A percentile compares a stretch with the other conserved stretches of the same genome.
These are phyloP conservation scores for Drosophila nigrodunni DNA, from an alignment of 1,140 invertebrate species.

Conservation along the genomic window DNA sequence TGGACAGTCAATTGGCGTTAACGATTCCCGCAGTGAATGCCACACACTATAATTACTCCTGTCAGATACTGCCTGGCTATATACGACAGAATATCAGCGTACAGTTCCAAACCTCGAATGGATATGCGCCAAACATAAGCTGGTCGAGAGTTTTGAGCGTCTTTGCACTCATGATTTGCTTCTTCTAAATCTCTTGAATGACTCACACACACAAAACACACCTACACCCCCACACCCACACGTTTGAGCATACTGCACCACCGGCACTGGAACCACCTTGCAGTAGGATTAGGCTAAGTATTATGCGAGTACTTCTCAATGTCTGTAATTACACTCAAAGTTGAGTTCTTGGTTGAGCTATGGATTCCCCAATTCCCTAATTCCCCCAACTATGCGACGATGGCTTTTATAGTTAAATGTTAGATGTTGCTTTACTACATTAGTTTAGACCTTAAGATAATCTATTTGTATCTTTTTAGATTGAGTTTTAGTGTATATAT, in stretches of 20 bases:
- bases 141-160: conserved; percentile 20
- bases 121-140: neutral
- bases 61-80: conserved; percentile 40
- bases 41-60: conserved; percentile 52
- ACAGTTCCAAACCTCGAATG: conserved; percentile 27
- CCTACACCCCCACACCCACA: neutral
- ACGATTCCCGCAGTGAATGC: conserved; percentile 53
- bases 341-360: conserved; percentile 28
- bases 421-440: conserved; percentile 78
- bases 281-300: conserved; percentile 22
- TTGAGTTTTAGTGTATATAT: conserved; percentile 26
- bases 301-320: neutral
- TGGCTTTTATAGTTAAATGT: conserved; percentile 56
- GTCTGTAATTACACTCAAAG: conserved; percentile 44
- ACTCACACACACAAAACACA: conserved; percentile 26
- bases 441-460: conserved; percentile 50
- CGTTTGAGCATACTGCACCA: conserved; percentile 47
- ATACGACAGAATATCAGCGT: conserved; percentile 50
- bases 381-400: neutral
- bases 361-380: conserved; percentile 20
- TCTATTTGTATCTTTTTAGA: conserved; percentile 16
- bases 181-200: conserved; percentile 25
- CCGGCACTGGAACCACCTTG: conserved; percentile 53
- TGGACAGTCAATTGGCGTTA: conserved; percentile 57
- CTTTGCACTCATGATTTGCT: conserved; percentile 3